These are phyloP conservation scores for Parotocinclus haroldoi DNA, from an alignment of 2,797 vertebrate species.

Conservation along the genomic window DNA sequence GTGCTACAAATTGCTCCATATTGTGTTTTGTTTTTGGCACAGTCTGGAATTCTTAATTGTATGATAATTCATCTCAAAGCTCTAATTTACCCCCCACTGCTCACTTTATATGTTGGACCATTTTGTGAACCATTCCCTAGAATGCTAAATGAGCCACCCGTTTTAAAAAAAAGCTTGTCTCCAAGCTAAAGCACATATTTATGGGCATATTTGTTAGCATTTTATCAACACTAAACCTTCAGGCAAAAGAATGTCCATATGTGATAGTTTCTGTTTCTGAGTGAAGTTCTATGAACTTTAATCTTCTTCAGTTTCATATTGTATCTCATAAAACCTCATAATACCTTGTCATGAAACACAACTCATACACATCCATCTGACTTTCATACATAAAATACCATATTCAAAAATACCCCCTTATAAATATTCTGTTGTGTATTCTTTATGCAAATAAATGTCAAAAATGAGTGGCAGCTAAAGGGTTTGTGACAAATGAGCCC, in stretches of 20 bases:
- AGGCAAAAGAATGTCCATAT: conserved; percentile 64
- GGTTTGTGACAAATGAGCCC: conserved; percentile 30
- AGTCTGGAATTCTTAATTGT: conserved; percentile 86
- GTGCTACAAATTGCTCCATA: conserved; percentile 68
- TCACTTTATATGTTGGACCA: conserved; percentile 75
- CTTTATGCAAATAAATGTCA: conserved; percentile 31
- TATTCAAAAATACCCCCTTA: no score
- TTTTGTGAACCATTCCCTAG: conserved; percentile 79
- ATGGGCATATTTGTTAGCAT: conserved; percentile 62
- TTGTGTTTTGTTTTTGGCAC: conserved; percentile 80
- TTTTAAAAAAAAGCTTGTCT: conserved; percentile 69
- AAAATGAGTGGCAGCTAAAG: conserved; percentile 31
- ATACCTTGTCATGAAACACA: no score
- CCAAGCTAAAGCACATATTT: conserved; percentile 73
- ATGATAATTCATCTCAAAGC: conserved; percentile 91
- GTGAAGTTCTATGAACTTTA: conserved; percentile 30
- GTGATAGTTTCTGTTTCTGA: conserved; percentile 55
- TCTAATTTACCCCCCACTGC: conserved; percentile 92
- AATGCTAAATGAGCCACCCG: conserved; percentile 85
- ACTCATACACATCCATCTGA: no score
- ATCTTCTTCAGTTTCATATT: neutral
- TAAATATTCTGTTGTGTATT: conserved; percentile 1
- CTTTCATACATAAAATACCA: no score
- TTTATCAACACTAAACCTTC: conserved; percentile 61
- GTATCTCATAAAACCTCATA: neutral